Conservation (phyloP, 2,113 vertebrate species). For the Oenanthe oenanthe region DNA sequence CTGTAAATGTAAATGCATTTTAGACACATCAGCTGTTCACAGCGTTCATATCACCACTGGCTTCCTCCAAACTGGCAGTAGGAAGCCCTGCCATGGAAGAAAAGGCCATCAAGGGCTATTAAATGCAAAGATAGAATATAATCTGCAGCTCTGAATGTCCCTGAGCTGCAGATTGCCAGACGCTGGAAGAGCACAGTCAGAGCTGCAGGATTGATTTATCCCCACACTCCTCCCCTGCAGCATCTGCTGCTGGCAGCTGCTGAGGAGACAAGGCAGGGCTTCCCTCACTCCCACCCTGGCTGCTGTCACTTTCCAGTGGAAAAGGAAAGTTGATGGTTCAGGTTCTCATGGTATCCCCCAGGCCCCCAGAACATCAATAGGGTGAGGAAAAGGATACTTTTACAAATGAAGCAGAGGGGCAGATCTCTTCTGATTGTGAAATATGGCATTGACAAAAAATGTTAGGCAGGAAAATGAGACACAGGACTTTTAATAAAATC, state of each 20-base stretch:
- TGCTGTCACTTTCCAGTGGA: neutral
- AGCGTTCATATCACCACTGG: neutral
- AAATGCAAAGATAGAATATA: neutral
- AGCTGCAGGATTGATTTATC: neutral
- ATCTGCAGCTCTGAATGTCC: neutral
- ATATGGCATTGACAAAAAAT: fast-evolving
- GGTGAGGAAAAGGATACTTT: neutral
- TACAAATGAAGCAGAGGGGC: fast-evolving
- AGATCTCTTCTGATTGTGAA: fast-evolving
- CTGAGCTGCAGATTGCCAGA: neutral
- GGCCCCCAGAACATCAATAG: fast-evolving
- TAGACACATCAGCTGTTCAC: neutral
- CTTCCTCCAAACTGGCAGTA: neutral
- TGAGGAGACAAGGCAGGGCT: neutral
- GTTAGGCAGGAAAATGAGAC: neutral
- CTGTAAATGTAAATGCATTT: neutral
- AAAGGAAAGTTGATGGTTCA: neutral
- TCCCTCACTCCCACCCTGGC: neutral
- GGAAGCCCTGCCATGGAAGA: neutral
- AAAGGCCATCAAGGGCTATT: neutral
- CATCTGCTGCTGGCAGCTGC: neutral
- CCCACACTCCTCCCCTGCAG: neutral
- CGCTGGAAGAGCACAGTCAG: neutral
- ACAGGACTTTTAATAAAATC: neutral
- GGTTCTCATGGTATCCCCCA: neutral